A percentile compares a stretch with the other conserved stretches of the same genome.
phyloP scores from a whole-genome alignment of 1,140 invertebrate genomes.

The Formica selysi region DNA sequence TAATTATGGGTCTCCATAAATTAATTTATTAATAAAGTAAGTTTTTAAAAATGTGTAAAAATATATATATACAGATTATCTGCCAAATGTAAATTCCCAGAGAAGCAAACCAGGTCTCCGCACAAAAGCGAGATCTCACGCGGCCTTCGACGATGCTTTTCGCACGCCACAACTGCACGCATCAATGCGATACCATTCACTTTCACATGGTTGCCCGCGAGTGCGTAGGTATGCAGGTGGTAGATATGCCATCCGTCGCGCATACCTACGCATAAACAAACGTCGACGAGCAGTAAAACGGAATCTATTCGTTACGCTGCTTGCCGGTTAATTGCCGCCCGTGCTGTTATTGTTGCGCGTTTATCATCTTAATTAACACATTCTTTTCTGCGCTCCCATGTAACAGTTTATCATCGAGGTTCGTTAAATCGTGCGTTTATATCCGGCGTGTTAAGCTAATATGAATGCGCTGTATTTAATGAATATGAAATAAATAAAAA shows the following conservation, averaged over 20 bases:
- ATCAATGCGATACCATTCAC: slow-evolving; percentile 58
- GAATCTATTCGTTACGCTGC: slow-evolving; percentile 43
- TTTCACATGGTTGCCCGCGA: slow-evolving; percentile 55
- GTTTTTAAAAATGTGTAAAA: not conserved
- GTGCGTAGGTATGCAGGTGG: slow-evolving; percentile 23
- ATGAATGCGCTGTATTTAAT: too few species aligned
- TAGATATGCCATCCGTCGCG: slow-evolving; percentile 9
- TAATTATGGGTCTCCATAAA: too few species aligned
- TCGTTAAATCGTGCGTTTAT: slow-evolving; percentile 1
- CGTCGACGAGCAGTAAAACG: slow-evolving; percentile 9
- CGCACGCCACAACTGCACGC: slow-evolving; percentile 14
- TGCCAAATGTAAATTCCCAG: slow-evolving; percentile 17
- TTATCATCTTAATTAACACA: slow-evolving; percentile 53
- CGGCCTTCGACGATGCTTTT: slow-evolving; percentile 62
- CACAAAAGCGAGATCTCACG: slow-evolving; percentile 22
- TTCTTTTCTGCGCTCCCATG: not conserved
- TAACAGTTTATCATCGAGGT: slow-evolving; percentile 31
- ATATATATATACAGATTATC: not conserved
- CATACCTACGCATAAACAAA: slow-evolving; percentile 50
- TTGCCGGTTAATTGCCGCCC: slow-evolving; percentile 23
- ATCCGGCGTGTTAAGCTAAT: not conserved
- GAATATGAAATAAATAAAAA: not conserved
- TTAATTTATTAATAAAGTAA: not conserved
- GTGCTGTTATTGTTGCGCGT: slow-evolving; percentile 1
- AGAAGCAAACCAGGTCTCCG: slow-evolving; percentile 13